Evolutionary conservation across 2,113 vertebrate species (phyloP), one percentile per base, ranked within the genome.

Genomic region (Pyxicephalus adspersus): DNA sequence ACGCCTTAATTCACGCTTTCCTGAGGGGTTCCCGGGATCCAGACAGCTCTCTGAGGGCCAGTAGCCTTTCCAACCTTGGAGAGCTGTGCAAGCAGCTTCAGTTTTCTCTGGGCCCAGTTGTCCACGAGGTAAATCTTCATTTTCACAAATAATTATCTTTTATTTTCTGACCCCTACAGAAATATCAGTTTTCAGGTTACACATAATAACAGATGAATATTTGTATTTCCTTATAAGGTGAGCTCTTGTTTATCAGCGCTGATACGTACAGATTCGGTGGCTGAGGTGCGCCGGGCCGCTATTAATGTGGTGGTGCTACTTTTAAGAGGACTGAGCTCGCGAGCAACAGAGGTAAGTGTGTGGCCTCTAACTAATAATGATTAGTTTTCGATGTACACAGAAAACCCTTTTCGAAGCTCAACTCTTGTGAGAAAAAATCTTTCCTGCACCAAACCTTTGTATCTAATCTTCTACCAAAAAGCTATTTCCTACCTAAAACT

Each of bases 1-100:
- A 91, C 25, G 89, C 89, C 1, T 87, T 99, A 87, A 74, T 99
- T 7, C 90, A 87, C 0, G 91, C 91, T 13, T 98, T 98, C 83
- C 90, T 99, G 85, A 91, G 83, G 31, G 95, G 95, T 0, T 89
- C 88, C 0, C 92, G 90, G 70, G 96, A 97, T 16, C 80, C 89
- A 0, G 96, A 98, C 65, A 54, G 85, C 3, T 64, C 84, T 0
- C 87, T 97, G 57, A 84, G 96, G 20, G 94, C 96, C 85, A 99
- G 98, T 93, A 95, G 95, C 85, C 92, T 99, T 80, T 95, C 95
- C 82, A 99, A 99, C 87, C 91, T 99, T 85, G 98, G 95, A 0
- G 96, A 98, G 85, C 92, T 99, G 34, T 98, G 96, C 86, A 94
- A 94, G 88, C 91, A 65, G 52, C 89, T 99, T 5, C 86, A 94